Percentiles rank a stretch among this genome's conserved stretches.
These are phyloP conservation scores for Dysmachus trigonus DNA, from an alignment of 2,888 invertebrate species.

Conservation along the genomic window DNA sequence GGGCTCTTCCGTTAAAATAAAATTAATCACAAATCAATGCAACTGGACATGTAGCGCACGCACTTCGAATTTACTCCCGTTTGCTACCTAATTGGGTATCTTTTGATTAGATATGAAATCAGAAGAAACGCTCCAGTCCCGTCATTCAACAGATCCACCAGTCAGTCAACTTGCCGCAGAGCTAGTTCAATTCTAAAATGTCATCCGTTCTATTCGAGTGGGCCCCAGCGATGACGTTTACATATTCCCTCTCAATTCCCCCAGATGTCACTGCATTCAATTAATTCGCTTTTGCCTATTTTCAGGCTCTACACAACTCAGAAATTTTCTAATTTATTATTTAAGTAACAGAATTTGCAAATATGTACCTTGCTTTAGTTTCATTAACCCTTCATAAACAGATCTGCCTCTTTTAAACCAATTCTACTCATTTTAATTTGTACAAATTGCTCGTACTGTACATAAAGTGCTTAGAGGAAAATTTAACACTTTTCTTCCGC, in stretches of 20 bases:
- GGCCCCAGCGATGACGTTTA: not conserved
- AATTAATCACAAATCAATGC: not conserved
- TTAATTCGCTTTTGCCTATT: not conserved
- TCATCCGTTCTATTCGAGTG: not conserved
- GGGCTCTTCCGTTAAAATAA: not conserved
- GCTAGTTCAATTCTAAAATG: not conserved
- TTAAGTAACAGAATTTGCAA: too few relatives aligned
- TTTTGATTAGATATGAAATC: not conserved
- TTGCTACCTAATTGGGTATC: not conserved
- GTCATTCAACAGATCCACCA: not conserved
- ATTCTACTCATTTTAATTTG: too few relatives aligned
- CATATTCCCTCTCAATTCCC: not conserved
- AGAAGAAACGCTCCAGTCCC: not conserved
- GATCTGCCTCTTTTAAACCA: too few relatives aligned
- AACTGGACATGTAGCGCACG: not conserved
- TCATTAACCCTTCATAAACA: too few relatives aligned
- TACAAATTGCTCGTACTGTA: too few relatives aligned
- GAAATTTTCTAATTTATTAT: too few relatives aligned
- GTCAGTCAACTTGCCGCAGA: not conserved
- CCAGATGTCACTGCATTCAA: not conserved
- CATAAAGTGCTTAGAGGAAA: too few relatives aligned
- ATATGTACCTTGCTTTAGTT: not conserved
- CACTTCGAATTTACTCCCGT: not conserved
- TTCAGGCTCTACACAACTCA: not conserved
- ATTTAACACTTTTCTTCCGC: too few relatives aligned